Evolutionary conservation across 2,888 invertebrate species (phyloP).

Genomic region (Tipula vernalis): DNA sequence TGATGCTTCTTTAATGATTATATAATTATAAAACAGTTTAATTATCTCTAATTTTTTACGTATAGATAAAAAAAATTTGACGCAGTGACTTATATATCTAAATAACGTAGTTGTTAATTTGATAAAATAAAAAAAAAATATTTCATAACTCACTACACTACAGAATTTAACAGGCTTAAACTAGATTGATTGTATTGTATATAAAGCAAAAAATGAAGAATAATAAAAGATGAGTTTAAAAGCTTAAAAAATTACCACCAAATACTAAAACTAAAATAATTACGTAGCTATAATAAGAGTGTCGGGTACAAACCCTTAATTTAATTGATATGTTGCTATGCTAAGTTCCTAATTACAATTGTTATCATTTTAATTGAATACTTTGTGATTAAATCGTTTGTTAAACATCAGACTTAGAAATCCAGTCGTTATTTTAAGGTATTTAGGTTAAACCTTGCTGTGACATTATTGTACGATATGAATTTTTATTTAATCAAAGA

Average conservation of each 20-base stretch:
- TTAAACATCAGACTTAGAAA: not conserved
- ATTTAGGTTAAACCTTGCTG: not conserved
- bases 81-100: not conserved
- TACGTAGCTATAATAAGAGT: not conserved
- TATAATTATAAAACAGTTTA: not conserved
- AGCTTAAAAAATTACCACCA: not conserved
- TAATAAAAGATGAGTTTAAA: not conserved
- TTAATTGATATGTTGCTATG: not conserved
- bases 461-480: not conserved
- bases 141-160: not conserved
- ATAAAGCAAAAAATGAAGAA: not conserved
- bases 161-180: not conserved
- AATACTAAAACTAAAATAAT: not conserved
- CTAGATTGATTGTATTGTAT: not conserved
- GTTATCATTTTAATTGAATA: not conserved
- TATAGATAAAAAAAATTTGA: not conserved
- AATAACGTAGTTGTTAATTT: not conserved
- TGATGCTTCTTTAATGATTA: not conserved
- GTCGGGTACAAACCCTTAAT: not conserved
- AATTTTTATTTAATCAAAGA: not conserved
- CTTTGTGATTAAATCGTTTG: not conserved
- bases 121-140: not conserved
- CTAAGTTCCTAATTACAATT: not conserved
- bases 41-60: not conserved
- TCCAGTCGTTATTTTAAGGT: not conserved